Evolutionary conservation across 2,888 invertebrate genomes (phyloP).

Genomic region (Rotaria sp.): DNA sequence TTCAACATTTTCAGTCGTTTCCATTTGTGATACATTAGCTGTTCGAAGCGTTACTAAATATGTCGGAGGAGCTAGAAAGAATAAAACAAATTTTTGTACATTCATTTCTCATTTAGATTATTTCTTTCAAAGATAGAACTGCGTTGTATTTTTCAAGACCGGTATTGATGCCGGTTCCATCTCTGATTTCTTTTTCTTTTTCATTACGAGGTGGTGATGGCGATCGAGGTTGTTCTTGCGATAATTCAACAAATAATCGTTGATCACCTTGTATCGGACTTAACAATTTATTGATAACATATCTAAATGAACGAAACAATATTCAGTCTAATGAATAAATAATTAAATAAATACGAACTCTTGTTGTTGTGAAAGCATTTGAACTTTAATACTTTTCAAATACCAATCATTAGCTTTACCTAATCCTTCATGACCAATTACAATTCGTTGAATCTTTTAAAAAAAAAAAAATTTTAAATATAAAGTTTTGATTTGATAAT

Average conservation of each 20-base stretch:
- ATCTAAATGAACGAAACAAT: background rate
- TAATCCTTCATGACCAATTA: background rate
- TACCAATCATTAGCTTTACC: slow-evolving; percentile 12
- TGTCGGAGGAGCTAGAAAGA: background rate
- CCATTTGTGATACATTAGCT: background rate
- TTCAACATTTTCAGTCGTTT: background rate
- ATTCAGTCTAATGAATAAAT: background rate
- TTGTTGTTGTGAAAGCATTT: background rate
- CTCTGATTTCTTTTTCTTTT: background rate
- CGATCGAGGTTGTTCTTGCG: background rate
- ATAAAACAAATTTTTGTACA: no score
- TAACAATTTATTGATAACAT: background rate
- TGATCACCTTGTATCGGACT: background rate
- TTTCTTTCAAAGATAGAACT: no score
- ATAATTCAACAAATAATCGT: background rate
- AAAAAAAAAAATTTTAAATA: no score
- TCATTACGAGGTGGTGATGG: background rate
- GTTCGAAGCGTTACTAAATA: background rate
- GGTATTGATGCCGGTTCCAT: no score
- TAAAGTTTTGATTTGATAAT: no score
- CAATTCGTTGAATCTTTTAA: background rate
- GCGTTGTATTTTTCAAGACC: no score
- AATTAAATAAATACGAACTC: background rate
- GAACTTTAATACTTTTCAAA: background rate
- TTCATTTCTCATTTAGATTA: no score